These are phyloP conservation scores for Ataeniobius toweri DNA, from an alignment of 2,797 vertebrate species.

Conservation along the genomic window DNA sequence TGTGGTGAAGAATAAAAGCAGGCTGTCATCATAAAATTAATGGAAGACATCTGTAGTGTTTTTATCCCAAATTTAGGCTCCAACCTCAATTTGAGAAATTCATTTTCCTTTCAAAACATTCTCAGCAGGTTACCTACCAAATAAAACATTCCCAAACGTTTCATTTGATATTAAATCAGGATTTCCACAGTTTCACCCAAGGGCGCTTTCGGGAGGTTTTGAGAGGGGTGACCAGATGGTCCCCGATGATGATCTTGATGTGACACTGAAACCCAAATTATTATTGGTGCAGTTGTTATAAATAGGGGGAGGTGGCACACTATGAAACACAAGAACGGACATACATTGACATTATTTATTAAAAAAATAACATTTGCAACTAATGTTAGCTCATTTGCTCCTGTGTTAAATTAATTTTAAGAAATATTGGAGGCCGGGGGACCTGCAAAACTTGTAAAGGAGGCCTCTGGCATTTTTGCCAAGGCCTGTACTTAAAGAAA, in stretches of 20 bases:
- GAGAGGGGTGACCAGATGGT: not conserved
- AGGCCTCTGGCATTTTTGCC: not conserved
- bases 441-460: not conserved
- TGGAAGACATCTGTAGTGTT: not conserved
- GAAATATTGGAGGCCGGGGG: not conserved
- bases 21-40: not conserved
- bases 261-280: not conserved
- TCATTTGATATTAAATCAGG: not conserved
- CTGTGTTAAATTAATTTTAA: not conserved
- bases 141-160: not conserved
- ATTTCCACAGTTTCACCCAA: not conserved
- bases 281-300: not conserved
- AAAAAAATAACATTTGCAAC: not conserved
- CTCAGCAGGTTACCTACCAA: not conserved
- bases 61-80: not conserved
- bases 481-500: not conserved
- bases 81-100: not conserved
- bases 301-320: not conserved
- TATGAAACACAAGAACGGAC: not conserved
- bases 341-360: not conserved
- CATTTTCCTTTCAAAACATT: not conserved
- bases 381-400: not conserved
- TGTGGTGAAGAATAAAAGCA: not conserved
- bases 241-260: not conserved
- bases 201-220: not conserved